Conservation (phyloP, 2,888 invertebrate species). For the Sphecodes monilicornis region DNA sequence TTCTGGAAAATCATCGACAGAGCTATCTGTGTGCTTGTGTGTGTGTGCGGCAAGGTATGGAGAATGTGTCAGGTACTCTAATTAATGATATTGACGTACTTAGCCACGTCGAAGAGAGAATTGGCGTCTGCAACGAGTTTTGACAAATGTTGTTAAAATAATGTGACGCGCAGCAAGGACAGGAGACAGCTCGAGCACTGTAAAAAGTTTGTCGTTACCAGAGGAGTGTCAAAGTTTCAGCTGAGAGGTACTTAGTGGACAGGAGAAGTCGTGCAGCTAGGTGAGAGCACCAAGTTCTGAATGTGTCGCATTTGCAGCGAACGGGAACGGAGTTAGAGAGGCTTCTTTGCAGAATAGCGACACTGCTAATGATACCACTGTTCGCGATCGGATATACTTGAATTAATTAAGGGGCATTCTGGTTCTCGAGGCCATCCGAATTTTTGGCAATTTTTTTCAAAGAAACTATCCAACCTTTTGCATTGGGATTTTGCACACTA, state of each 20-base stretch:
- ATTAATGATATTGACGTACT: constrained; percentile 11
- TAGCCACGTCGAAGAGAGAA: neutral
- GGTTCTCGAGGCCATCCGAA: neutral
- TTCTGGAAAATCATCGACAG: neutral
- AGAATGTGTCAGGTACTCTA: neutral
- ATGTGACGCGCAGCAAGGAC: neutral
- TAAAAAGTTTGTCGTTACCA: neutral
- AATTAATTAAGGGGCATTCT: neutral
- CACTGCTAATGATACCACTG: neutral
- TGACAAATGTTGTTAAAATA: constrained; percentile 4
- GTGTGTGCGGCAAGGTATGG: neutral
- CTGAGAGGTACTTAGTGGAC: neutral
- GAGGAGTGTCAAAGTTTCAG: constrained; percentile 5
- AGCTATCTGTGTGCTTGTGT: neutral
- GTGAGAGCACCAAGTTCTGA: neutral
- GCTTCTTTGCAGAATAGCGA: neutral
- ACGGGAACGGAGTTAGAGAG: neutral
- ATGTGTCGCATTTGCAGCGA: neutral
- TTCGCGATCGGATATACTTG: neutral
- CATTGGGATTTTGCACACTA: neutral
- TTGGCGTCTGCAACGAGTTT: neutral
- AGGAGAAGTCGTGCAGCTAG: neutral
- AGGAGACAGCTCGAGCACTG: neutral
- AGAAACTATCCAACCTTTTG: neutral
- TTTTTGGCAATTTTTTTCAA: neutral